Conservation (phyloP, 2,888 invertebrate genomes). For the Macrophya alboannulata region DNA sequence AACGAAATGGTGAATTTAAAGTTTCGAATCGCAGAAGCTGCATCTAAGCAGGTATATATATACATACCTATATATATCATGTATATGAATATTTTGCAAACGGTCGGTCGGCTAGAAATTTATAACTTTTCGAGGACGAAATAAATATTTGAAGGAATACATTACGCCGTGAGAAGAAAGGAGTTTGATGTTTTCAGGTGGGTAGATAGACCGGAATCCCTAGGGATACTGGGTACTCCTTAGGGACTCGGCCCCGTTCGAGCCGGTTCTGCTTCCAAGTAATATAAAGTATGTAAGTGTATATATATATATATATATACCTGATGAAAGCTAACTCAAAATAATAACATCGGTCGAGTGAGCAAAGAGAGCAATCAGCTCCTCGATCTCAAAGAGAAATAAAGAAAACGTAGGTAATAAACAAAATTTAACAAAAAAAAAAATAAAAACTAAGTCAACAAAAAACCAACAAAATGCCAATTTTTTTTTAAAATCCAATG, state of each 20-base stretch:
- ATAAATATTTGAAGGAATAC: slow-evolving; percentile 56
- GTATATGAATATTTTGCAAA: slow-evolving; percentile 48
- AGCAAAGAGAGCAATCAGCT: slow-evolving; percentile 50
- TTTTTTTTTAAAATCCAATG: too few species aligned
- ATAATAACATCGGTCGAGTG: slow-evolving; percentile 67
- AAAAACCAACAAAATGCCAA: too few species aligned
- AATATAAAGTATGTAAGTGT: slow-evolving; percentile 67
- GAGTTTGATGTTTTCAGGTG: slow-evolving; percentile 67
- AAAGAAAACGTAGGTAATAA: not conserved
- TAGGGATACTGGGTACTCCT: slow-evolving; percentile 67
- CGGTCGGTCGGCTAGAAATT: slow-evolving; percentile 34
- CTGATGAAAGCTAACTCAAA: slow-evolving; percentile 73
- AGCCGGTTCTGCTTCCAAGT: slow-evolving; percentile 58
- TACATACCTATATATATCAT: too few species aligned
- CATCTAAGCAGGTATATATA: too few species aligned
- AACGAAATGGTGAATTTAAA: too few species aligned
- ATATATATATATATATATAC: slow-evolving; percentile 65
- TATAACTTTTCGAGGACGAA: slow-evolving; percentile 53
- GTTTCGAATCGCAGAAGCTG: too few species aligned
- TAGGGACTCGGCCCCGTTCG: slow-evolving; percentile 71
- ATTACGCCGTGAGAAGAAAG: slow-evolving; percentile 57
- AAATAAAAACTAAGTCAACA: not conserved
- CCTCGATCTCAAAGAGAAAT: slow-evolving; percentile 5
- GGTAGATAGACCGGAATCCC: slow-evolving; percentile 67
- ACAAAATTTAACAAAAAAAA: not conserved